Percentiles rank a stretch among this genome's conserved stretches.
These are phyloP conservation scores for Pluvialis apricaria DNA, from an alignment of 2,113 vertebrate species.

Conservation along the genomic window DNA sequence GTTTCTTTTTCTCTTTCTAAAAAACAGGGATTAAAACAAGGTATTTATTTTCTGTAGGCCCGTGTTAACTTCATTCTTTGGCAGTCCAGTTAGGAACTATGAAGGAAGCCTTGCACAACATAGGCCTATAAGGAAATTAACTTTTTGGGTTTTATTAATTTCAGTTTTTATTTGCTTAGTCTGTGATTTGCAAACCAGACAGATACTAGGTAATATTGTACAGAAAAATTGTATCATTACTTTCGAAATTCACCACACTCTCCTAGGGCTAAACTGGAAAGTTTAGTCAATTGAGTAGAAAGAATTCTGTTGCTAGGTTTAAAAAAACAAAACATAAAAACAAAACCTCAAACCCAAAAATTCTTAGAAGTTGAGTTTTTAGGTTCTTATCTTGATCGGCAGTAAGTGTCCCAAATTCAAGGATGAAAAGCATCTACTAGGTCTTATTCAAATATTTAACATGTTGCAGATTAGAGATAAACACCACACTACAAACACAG, in stretches of 20 bases:
- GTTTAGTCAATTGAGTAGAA: background rate
- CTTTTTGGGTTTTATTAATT: background rate
- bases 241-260: background rate
- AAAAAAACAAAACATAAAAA: background rate
- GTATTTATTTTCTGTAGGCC: background rate
- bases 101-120: background rate
- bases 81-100: background rate
- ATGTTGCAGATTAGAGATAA: background rate
- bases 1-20: slow-evolving; percentile 6
- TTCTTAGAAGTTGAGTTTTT: background rate
- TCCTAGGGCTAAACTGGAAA: background rate
- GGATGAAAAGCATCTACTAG: background rate
- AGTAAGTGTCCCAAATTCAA: background rate
- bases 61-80: background rate
- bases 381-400: background rate
- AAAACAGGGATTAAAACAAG: background rate
- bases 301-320: background rate
- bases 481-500: background rate
- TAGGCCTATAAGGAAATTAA: background rate
- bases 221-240: background rate
- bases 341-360: background rate
- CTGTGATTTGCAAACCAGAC: background rate
- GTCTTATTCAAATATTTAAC: background rate
- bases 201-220: background rate
- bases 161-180: background rate